These are phyloP conservation scores for Psettodes erumei DNA, from an alignment of 2,113 vertebrate species.

Conservation along the genomic window DNA sequence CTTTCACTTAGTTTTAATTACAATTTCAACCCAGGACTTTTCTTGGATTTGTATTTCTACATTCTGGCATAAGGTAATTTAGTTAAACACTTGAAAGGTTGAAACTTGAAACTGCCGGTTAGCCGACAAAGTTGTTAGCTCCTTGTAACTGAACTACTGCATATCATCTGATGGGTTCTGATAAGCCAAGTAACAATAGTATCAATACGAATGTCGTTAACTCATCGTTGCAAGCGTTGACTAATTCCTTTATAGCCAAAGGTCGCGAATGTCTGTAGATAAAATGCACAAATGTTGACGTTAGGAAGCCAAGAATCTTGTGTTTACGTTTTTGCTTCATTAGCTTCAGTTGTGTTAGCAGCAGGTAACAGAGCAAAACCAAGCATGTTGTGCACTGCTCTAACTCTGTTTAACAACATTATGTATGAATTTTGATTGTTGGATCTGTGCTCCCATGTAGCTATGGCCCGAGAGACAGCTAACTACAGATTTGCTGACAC, in stretches of 20 bases:
- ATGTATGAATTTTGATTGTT: neutral
- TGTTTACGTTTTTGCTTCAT: conserved; percentile 75
- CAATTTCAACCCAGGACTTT: neutral
- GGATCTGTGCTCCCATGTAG: neutral
- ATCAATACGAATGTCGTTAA: neutral
- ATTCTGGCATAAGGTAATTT: no score
- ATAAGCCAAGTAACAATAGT: neutral
- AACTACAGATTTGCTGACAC: conserved; percentile 52
- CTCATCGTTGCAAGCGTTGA: neutral
- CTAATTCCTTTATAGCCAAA: neutral
- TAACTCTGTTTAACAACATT: accelerated
- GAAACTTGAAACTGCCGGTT: no score
- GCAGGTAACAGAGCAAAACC: conserved; percentile 2
- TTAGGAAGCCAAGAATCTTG: conserved; percentile 34
- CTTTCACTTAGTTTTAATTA: neutral
- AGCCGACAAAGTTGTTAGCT: neutral
- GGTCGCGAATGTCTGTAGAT: neutral
- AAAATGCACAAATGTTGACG: neutral
- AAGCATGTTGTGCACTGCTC: neutral
- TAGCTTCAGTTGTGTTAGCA: conserved; percentile 40
- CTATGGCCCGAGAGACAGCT: neutral
- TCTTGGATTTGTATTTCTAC: neutral
- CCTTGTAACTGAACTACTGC: neutral
- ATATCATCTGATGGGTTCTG: neutral
- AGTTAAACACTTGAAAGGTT: no score